A percentile compares a stretch with the other conserved stretches of the same genome.
These are phyloP conservation scores for Arenaria interpres DNA, from an alignment of 2,113 vertebrate species.

Conservation along the genomic window DNA sequence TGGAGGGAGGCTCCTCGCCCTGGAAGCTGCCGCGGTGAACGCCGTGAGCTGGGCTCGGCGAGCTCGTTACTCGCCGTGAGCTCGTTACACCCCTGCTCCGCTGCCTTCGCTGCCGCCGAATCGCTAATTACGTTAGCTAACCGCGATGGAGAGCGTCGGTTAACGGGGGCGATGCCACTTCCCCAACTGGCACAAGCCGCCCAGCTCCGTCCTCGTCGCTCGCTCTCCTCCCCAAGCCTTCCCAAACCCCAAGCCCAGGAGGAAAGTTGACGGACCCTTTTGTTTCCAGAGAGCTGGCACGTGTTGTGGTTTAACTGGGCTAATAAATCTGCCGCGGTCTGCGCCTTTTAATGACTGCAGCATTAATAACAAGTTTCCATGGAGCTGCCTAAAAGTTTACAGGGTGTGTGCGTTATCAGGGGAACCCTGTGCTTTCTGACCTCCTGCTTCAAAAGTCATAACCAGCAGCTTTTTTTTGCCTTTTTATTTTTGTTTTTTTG, in stretches of 20 bases:
- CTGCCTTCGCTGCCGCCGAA: not conserved
- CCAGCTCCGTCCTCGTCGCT: not conserved
- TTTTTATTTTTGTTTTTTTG: no score
- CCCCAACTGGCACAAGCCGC: not conserved
- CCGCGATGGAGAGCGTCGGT: not conserved
- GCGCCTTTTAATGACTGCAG: constrained; percentile 40
- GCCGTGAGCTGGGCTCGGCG: not conserved
- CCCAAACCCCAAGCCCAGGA: not conserved
- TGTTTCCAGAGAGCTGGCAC: constrained; percentile 41
- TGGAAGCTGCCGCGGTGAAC: not conserved
- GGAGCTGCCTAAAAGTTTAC: constrained; percentile 47
- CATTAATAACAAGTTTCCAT: constrained; percentile 56
- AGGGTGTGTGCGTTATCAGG: not conserved
- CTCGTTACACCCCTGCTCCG: not conserved
- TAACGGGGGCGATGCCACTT: not conserved
- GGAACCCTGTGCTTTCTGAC: constrained; percentile 5
- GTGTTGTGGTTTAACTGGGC: constrained; percentile 29
- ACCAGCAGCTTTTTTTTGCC: not conserved
- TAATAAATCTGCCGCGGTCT: constrained; percentile 12
- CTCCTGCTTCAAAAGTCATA: constrained; percentile 5
- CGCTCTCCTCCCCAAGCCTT: not conserved
- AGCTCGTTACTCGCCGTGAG: not conserved
- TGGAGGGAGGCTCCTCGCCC: not conserved
- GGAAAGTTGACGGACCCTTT: constrained; percentile 22
- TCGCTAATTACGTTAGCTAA: no score